Evolutionary conservation across 2,113 vertebrate genomes (phyloP).

Genomic region (Excalfactoria chinensis): DNA sequence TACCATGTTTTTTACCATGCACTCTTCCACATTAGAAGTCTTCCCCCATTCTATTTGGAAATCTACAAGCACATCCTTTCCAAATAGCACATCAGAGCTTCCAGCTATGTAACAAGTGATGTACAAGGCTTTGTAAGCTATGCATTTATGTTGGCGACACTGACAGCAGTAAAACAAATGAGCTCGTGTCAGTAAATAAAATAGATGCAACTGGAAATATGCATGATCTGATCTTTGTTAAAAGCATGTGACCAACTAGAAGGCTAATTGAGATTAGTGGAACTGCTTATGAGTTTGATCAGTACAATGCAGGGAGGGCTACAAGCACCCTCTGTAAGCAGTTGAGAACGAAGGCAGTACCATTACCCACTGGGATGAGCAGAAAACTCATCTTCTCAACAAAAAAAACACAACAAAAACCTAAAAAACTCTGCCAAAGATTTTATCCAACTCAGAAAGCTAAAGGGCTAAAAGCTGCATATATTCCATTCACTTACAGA

Average conservation of each 20-base stretch:
- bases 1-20: neutral
- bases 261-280: neutral
- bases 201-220: neutral
- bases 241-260: neutral
- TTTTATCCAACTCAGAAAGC: conserved; percentile 1
- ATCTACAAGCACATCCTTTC: neutral
- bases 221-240: neutral
- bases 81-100: neutral
- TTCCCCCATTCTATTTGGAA: neutral
- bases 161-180: neutral
- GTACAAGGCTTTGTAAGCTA: neutral
- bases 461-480: neutral
- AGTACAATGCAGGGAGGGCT: neutral
- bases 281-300: neutral
- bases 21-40: neutral
- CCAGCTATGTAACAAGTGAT: neutral
- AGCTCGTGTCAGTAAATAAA: conserved; percentile 8
- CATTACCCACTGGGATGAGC: neutral
- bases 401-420: too few relatives aligned
- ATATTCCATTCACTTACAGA: neutral
- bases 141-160: neutral
- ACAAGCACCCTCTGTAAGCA: neutral
- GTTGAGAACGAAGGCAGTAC: neutral
- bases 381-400: neutral
- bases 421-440: neutral